Evolutionary conservation across 2,888 invertebrate species (phyloP), one percentile per base, ranked within the genome.

Genomic region (Spialia ferax): DNA sequence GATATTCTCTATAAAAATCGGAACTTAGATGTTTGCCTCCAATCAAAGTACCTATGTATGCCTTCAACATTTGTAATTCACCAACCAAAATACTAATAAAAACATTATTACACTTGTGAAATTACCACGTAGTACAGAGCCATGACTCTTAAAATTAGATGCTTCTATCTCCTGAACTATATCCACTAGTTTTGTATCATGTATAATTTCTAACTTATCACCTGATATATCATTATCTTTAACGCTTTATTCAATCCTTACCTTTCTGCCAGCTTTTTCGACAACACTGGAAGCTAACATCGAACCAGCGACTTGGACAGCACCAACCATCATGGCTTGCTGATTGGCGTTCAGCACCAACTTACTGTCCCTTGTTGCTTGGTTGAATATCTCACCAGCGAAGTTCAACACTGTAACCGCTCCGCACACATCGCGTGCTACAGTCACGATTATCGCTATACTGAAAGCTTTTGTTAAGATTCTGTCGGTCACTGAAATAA

Each of bases 381-480:
- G 71, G 1, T 69, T 57, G 29, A 81, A 81, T 60, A 81, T 81
- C 15, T 77, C 75, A 1, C 75, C 79, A 66, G 80, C 80, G 22
- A 79, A 81, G 64, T 78, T 79, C 13, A 78, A 55, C 0, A 81
- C 76, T 0, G 79, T 78, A 0, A 79, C 74, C n/a, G 78, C 79
- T 7, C 80, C 80, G 56, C 80, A 80, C 0, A 79, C 70, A 35
- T 81, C 80, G 2, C 80, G 72, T 0, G 77, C 77, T 5, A 80
- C 61, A 0, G 74, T 73, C 8, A 74, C 71, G 20, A 73, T 62
- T 38, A 81, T 72, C 0, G 78, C 75, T 65, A 81, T 77, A 56
- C 74, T 72, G 45, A 80, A 81, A 0, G 79, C 79, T 55, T 72
- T 74, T 13, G 70, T 72, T 1, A 81, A 70, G 2, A 75, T 74